Conservation (phyloP, 2,113 vertebrate genomes). For the Phyllopteryx taeniolatus region DNA sequence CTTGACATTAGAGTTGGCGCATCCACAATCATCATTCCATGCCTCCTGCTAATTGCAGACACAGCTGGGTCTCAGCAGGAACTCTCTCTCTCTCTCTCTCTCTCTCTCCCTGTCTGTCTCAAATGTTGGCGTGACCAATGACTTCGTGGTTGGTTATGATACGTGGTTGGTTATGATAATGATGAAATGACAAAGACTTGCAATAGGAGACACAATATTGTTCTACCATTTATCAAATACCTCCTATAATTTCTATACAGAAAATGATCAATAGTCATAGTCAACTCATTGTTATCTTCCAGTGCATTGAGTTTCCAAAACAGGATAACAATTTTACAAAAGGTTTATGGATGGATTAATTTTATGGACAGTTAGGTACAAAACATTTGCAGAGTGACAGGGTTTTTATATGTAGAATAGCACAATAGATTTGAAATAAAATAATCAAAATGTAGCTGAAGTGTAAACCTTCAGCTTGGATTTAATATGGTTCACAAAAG, state of each 20-base stretch:
- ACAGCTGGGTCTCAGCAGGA: conserved; percentile 99
- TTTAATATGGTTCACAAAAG: too few relatives aligned
- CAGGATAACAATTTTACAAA: too few relatives aligned
- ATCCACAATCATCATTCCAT: conserved; percentile 98
- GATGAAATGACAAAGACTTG: not conserved
- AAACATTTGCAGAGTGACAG: too few relatives aligned
- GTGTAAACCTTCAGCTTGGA: too few relatives aligned
- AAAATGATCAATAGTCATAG: not conserved
- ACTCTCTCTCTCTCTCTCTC: conserved; percentile 19
- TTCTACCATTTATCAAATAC: not conserved
- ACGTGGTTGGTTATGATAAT: not conserved
- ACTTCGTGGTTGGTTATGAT: not conserved
- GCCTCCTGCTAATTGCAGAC: conserved; percentile 99
- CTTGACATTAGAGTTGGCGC: conserved; percentile 95
- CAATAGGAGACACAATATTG: not conserved
- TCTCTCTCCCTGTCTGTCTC: not conserved
- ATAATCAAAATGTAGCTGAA: too few relatives aligned
- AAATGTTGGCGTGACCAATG: not conserved
- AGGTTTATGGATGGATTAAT: too few relatives aligned
- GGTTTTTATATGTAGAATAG: too few relatives aligned
- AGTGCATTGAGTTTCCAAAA: too few relatives aligned
- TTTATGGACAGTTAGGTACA: too few relatives aligned
- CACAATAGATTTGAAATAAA: too few relatives aligned
- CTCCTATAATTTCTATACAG: not conserved
- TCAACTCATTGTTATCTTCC: too few relatives aligned